Evolutionary conservation across 2,113 vertebrate species (phyloP).

Genomic region (Micromys minutus): DNA sequence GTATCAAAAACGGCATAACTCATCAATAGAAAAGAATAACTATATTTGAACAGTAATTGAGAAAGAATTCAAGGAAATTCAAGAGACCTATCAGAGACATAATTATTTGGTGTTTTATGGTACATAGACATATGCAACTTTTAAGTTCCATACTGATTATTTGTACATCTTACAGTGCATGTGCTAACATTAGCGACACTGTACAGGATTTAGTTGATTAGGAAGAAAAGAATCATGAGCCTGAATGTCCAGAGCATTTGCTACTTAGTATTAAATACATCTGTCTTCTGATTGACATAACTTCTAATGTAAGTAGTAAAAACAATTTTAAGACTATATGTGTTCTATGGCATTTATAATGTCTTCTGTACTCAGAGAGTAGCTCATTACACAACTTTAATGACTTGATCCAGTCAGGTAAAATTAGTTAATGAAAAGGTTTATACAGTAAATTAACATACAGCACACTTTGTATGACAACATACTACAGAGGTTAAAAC

Average conservation of each 20-base stretch:
- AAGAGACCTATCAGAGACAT: background rate
- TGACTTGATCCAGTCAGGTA: background rate
- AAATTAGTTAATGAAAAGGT: constrained; percentile 20
- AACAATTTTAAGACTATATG: background rate
- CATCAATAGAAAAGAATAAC: background rate
- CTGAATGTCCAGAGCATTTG: background rate
- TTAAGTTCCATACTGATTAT: background rate
- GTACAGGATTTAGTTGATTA: background rate
- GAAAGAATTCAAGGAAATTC: background rate
- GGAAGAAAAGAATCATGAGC: background rate
- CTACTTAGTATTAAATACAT: background rate
- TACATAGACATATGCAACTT: background rate
- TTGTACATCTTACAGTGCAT: background rate
- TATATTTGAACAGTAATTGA: background rate
- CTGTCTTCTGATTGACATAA: background rate
- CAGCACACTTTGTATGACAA: background rate
- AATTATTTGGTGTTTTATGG: background rate
- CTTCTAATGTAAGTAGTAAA: background rate
- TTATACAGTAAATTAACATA: background rate
- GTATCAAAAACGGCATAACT: background rate
- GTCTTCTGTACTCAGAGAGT: background rate
- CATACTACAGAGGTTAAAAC: background rate
- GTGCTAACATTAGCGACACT: background rate
- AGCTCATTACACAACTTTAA: background rate
- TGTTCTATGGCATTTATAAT: background rate